A percentile compares a stretch with the other conserved stretches of the same genome.
phyloP scores from a whole-genome alignment of 1,140 invertebrate species.

The Megalopta genalis region DNA sequence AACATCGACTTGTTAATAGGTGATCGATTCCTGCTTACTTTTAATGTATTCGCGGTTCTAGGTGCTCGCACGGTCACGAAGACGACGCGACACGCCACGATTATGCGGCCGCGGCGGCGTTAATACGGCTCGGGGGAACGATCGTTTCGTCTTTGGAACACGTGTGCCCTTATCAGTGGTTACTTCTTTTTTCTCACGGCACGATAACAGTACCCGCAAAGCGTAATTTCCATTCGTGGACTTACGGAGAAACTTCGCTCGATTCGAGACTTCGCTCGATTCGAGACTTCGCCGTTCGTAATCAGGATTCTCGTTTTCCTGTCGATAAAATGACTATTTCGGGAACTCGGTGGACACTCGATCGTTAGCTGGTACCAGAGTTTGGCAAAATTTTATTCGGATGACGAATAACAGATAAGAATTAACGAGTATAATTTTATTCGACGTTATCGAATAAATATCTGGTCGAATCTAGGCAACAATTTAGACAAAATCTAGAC shows the following conservation, averaged over 20 bases:
- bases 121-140: constrained; percentile 34
- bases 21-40: neutral
- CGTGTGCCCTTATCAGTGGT: constrained; percentile 61
- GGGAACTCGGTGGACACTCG: too few relatives aligned
- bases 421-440: too few relatives aligned
- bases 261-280: neutral
- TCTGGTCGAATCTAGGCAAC: too few relatives aligned
- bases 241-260: constrained; percentile 33
- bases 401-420: too few relatives aligned
- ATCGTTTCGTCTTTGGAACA: constrained; percentile 65
- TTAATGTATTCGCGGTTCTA: constrained; percentile 10
- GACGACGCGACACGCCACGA: constrained; percentile 40
- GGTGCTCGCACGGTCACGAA: constrained; percentile 25
- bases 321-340: neutral
- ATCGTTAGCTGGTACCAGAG: too few relatives aligned
- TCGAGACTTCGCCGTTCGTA: neutral
- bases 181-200: constrained; percentile 50
- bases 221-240: constrained; percentile 49
- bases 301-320: neutral
- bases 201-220: constrained; percentile 57
- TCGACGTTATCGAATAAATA: too few relatives aligned
- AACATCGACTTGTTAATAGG: neutral
- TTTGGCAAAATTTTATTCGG: too few relatives aligned
- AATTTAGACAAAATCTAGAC: too few relatives aligned
- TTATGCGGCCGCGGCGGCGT: constrained; percentile 19